phyloP scores from a whole-genome alignment of 2,888 invertebrate species.

The Cheilosia grossa region DNA sequence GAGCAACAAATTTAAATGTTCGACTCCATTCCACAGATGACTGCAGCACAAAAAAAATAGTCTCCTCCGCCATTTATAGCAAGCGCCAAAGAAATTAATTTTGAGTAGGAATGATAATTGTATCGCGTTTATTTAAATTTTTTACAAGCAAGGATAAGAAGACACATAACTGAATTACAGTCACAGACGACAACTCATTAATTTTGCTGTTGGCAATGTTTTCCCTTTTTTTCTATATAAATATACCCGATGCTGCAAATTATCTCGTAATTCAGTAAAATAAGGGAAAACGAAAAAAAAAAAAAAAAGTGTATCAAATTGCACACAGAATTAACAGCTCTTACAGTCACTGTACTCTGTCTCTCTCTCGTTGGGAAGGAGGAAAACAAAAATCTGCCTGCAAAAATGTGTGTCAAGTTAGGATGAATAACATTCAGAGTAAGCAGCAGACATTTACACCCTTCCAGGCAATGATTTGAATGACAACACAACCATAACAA shows the following conservation, averaged over 20 bases:
- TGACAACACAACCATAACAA: slow-evolving; percentile 36
- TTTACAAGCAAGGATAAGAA: slow-evolving; percentile 15
- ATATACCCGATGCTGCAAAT: slow-evolving; percentile 41
- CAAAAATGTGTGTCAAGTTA: slow-evolving; percentile 71
- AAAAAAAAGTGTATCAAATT: slow-evolving; percentile 22
- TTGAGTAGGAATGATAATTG: too few species aligned
- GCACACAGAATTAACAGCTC: slow-evolving; percentile 53
- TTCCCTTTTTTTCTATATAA: background rate
- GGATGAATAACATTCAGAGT: slow-evolving; percentile 66
- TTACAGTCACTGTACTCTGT: background rate
- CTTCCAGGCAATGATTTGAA: slow-evolving; percentile 70
- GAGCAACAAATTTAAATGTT: too few species aligned
- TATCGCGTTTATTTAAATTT: too few species aligned
- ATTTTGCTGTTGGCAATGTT: slow-evolving; percentile 23
- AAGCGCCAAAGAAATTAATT: too few species aligned
- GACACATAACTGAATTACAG: slow-evolving; percentile 32
- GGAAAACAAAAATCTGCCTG: slow-evolving; percentile 23
- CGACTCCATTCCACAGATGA: too few species aligned
- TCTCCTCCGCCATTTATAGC: too few species aligned
- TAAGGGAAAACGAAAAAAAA: slow-evolving; percentile 7
- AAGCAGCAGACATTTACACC: slow-evolving; percentile 65
- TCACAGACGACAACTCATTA: slow-evolving; percentile 58
- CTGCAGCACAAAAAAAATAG: too few species aligned
- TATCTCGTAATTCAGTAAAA: slow-evolving; percentile 62
- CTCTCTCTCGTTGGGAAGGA: background rate